Conservation (phyloP, 92 coral and sea anemone species). For the Parazoanthus atlanticus region DNA sequence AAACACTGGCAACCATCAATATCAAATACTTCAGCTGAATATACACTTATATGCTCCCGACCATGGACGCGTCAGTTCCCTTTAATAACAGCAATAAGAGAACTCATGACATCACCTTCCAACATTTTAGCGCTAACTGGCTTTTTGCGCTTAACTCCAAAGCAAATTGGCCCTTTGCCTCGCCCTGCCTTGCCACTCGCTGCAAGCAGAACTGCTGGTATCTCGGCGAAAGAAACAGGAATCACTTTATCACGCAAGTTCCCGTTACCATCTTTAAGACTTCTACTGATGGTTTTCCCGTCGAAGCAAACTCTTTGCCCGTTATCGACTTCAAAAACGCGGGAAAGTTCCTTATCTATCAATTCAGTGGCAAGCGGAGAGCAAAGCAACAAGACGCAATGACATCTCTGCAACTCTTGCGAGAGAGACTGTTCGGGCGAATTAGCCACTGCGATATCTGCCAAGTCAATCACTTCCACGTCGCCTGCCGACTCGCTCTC, state of each 20-base stretch:
- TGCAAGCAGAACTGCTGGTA: constrained; percentile 63
- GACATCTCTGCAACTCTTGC: constrained; percentile 58
- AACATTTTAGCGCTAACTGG: constrained; percentile 68
- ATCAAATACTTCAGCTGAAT: neutral
- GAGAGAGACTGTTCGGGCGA: constrained; percentile 41
- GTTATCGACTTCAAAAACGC: constrained; percentile 54
- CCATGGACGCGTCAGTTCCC: constrained; percentile 27
- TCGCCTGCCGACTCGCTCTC: constrained; percentile 72
- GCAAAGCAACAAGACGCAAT: constrained; percentile 66
- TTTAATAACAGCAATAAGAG: constrained; percentile 69
- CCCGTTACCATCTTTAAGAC: constrained; percentile 58
- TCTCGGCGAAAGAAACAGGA: constrained; percentile 78
- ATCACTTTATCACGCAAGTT: constrained; percentile 64
- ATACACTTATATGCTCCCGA: neutral
- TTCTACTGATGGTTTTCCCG: constrained; percentile 63
- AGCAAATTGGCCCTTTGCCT: constrained; percentile 62
- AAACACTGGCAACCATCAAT: neutral
- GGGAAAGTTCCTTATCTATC: constrained; percentile 71
- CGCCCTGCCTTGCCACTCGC: constrained; percentile 38
- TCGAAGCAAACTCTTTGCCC: constrained; percentile 72
- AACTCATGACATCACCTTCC: constrained; percentile 68
- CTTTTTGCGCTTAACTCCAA: constrained; percentile 63
- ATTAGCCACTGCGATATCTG: constrained; percentile 55
- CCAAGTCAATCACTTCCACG: constrained; percentile 64
- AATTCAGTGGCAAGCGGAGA: constrained; percentile 68